Evolutionary conservation across 2,113 vertebrate species (phyloP).

Genomic region (Seriola quinqueradiata): DNA sequence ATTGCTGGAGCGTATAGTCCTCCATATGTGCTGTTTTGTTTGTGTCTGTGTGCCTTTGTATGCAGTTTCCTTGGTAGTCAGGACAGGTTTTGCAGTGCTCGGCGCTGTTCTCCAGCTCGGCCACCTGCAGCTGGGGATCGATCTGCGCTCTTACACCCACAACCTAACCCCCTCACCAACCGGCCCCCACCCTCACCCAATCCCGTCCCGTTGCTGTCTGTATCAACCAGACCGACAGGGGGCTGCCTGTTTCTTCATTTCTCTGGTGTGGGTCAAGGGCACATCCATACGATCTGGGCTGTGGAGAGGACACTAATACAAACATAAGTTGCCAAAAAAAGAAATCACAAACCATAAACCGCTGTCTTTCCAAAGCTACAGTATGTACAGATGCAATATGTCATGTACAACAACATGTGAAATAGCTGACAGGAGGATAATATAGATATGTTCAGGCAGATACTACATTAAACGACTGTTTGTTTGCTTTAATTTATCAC

Average conservation of each 20-base stretch:
- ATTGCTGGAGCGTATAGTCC: conserved; percentile 23
- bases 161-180: conserved; percentile 10
- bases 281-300: conserved; percentile 37
- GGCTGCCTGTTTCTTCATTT: conserved; percentile 59
- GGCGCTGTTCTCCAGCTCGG: conserved; percentile 63
- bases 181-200: conserved; percentile 39
- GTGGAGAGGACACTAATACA: conserved; percentile 5
- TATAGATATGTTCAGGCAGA: neutral
- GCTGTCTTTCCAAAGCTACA: neutral
- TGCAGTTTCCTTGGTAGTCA: conserved; percentile 74
- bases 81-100: conserved; percentile 60
- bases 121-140: conserved; percentile 81
- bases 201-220: conserved; percentile 38
- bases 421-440: neutral
- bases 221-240: conserved; percentile 57
- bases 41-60: conserved; percentile 23
- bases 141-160: conserved; percentile 67
- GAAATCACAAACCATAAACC: conserved; percentile 11
- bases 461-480: neutral
- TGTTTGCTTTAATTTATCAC: neutral
- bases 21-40: conserved; percentile 30
- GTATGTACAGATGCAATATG: neutral
- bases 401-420: neutral
- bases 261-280: conserved; percentile 56
- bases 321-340: conserved; percentile 12